These are phyloP conservation scores for Drosophila flavopinicola DNA, from an alignment of 2,888 invertebrate genomes.

Conservation along the genomic window DNA sequence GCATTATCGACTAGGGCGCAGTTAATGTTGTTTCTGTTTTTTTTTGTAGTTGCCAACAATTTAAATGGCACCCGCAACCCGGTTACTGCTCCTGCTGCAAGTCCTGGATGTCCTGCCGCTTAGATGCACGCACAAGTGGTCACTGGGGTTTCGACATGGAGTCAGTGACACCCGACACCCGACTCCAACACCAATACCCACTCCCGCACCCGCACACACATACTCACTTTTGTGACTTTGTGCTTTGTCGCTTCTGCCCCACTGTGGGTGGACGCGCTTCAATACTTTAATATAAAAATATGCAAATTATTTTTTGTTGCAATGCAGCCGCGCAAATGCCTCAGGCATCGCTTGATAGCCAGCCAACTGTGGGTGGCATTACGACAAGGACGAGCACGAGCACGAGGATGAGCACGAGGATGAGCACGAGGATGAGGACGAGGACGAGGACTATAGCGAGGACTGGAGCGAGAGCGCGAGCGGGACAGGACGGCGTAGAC, in stretches of 20 bases:
- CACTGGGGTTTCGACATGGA: constrained; percentile 58
- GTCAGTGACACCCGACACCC: constrained; percentile 32
- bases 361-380: constrained; percentile 13
- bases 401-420: too few species aligned
- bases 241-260: constrained; percentile 52
- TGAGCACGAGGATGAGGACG: not conserved
- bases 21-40: constrained; percentile 15
- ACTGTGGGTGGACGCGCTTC: constrained; percentile 54
- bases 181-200: constrained; percentile 3
- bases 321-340: constrained; percentile 40
- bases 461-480: not conserved
- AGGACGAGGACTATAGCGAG: not conserved
- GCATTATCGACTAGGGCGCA: not conserved
- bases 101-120: constrained; percentile 69
- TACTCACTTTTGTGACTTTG: constrained; percentile 14
- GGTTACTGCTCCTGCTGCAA: constrained; percentile 15
- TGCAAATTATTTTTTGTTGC: constrained; percentile 60
- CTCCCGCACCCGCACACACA: constrained; percentile 3
- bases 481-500: constrained; percentile 17
- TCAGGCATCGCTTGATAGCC: constrained; percentile 25
- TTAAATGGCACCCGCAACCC: constrained; percentile 63
- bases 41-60: constrained; percentile 58
- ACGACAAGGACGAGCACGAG: not conserved
- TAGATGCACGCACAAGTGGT: constrained; percentile 71
- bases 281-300: constrained; percentile 74